A percentile compares a stretch with the other conserved stretches of the same genome.
Conservation (phyloP, 2,113 vertebrate genomes). For the Mustelus asterias region DNA sequence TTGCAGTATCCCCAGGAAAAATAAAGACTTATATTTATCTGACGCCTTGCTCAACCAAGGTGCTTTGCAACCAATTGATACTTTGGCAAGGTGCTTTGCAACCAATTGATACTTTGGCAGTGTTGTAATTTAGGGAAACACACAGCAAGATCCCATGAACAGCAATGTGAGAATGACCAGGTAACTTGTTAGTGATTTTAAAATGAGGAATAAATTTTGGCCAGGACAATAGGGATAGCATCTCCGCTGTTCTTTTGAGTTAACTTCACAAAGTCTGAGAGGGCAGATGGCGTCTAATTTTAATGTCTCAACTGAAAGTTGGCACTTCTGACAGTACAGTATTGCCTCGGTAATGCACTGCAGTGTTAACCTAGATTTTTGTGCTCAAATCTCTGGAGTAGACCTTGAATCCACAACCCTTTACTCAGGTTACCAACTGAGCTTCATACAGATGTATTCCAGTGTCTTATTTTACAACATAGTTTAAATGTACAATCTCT, state of each 20-base stretch:
- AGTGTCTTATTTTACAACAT: neutral
- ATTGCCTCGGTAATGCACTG: neutral
- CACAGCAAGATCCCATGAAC: too few species aligned
- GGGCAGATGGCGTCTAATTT: neutral
- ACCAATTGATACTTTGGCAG: neutral
- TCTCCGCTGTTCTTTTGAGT: too few species aligned
- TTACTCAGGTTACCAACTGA: neutral
- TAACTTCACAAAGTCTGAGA: neutral
- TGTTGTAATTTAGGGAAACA: neutral
- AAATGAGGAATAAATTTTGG: neutral
- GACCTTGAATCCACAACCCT: neutral
- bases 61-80: neutral
- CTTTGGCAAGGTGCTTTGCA: neutral
- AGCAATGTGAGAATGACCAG: neutral
- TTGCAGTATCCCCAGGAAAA: neutral
- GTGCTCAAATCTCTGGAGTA: neutral
- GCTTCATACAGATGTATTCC: neutral
- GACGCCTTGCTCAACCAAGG: neutral
- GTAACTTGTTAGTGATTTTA: neutral
- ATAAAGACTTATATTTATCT: neutral
- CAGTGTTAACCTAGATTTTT: neutral
- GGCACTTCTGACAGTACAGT: neutral
- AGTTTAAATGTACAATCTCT: neutral
- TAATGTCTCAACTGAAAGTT: neutral
- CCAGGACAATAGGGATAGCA: neutral